These are phyloP conservation scores for Salminus brasiliensis DNA, from an alignment of 2,113 vertebrate genomes.

Conservation along the genomic window DNA sequence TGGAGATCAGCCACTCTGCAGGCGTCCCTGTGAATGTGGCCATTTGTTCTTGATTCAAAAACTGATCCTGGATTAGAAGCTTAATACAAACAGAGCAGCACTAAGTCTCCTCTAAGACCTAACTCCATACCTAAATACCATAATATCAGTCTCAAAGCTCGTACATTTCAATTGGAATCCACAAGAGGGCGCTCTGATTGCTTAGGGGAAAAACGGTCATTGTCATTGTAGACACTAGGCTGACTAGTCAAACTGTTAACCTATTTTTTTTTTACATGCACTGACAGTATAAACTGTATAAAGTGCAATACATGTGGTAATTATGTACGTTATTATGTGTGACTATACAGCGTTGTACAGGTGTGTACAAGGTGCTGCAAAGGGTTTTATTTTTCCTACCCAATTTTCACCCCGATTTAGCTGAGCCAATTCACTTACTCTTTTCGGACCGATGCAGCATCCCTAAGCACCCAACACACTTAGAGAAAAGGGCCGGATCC, in stretches of 20 bases:
- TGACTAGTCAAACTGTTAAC: background rate
- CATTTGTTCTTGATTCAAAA: background rate
- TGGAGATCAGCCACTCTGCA: background rate
- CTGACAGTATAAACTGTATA: no score
- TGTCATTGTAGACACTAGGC: background rate
- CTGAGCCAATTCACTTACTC: no score
- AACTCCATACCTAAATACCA: background rate
- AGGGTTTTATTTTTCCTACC: no score
- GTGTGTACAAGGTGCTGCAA: no score
- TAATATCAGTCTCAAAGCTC: background rate
- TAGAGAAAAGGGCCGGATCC: no score
- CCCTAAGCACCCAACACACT: no score
- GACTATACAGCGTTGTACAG: no score
- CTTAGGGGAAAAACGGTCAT: background rate
- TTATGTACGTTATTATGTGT: no score
- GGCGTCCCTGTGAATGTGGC: background rate
- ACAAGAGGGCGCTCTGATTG: conserved; percentile 43
- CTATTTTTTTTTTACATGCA: no score
- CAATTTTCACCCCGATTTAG: no score
- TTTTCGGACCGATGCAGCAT: no score
- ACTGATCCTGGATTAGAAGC: background rate
- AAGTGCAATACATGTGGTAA: no score
- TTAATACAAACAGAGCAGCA: background rate
- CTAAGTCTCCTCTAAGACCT: background rate
- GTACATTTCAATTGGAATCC: background rate